These are phyloP conservation scores for Sphaeridia pumilis DNA, from an alignment of 2,888 invertebrate species.

Conservation along the genomic window DNA sequence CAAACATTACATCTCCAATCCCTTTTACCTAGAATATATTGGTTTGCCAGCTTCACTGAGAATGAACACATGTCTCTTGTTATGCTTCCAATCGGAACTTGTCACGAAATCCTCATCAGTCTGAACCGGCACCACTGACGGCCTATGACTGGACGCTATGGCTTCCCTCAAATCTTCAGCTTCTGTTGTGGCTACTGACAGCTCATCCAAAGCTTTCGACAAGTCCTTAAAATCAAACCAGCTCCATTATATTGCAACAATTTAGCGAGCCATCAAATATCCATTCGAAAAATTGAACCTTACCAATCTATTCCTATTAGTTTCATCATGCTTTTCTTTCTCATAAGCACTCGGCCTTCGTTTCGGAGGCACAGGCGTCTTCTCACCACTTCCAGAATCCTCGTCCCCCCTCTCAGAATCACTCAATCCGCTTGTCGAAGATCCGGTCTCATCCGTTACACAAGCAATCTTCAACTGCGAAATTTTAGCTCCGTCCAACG, in stretches of 20 bases:
- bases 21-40: slow-evolving; percentile 68
- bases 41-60: slow-evolving; percentile 93
- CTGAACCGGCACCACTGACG: not conserved
- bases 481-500: not conserved
- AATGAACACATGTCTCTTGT: slow-evolving; percentile 86
- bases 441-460: not conserved
- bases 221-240: slow-evolving; percentile 17
- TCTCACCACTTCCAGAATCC: not conserved
- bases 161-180: slow-evolving; percentile 23
- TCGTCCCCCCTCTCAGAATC: not conserved
- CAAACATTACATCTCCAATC: not conserved
- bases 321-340: not conserved
- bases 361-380: not conserved
- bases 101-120: slow-evolving; percentile 16
- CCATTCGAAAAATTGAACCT: not conserved
- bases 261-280: not conserved
- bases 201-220: slow-evolving; percentile 24
- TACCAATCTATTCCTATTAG: not conserved
- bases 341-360: not conserved
- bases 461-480: not conserved
- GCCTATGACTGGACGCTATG: slow-evolving; percentile 8
- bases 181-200: slow-evolving; percentile 26
- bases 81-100: slow-evolving; percentile 54
- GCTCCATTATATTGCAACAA: not conserved
- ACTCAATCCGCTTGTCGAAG: not conserved